Conservation (phyloP, 2,797 vertebrate genomes). For the Lithobates pipiens region DNA sequence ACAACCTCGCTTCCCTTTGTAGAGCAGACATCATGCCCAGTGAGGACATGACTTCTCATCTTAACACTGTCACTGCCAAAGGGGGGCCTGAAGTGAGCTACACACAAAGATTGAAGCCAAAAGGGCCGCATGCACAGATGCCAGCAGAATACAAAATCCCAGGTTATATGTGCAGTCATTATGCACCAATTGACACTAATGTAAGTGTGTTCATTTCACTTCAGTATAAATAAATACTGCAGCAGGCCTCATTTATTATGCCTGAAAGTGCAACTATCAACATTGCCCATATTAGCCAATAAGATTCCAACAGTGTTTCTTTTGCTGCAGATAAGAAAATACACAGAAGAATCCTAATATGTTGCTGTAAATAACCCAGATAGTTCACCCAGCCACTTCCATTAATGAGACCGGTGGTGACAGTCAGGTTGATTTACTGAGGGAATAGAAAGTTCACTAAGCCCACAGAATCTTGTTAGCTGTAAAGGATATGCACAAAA, state of each 20-base stretch:
- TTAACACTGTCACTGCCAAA: conserved; percentile 44
- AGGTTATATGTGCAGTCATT: background rate
- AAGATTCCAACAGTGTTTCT: background rate
- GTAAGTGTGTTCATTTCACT: too few relatives aligned
- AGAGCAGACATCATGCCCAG: conserved; percentile 39
- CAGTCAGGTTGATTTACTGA: too few relatives aligned
- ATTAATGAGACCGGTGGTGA: too few relatives aligned
- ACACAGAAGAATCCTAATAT: too few relatives aligned
- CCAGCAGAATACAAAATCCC: background rate
- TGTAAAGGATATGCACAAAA: too few relatives aligned
- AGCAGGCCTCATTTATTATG: too few relatives aligned
- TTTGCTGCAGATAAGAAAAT: background rate
- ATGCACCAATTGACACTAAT: background rate
- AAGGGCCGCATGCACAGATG: background rate
- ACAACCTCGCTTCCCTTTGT: conserved; percentile 50
- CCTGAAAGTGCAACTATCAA: too few relatives aligned
- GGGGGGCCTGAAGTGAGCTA: background rate
- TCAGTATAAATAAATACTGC: too few relatives aligned
- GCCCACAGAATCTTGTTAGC: too few relatives aligned
- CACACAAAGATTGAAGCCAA: background rate
- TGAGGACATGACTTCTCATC: conserved; percentile 45
- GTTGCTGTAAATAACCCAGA: background rate
- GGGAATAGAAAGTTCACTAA: too few relatives aligned
- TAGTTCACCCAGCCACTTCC: too few relatives aligned
- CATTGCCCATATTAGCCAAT: background rate